Base-by-base conservation (phyloP, 2,113 vertebrate genomes). In the Heptranchias perlo region DNA sequence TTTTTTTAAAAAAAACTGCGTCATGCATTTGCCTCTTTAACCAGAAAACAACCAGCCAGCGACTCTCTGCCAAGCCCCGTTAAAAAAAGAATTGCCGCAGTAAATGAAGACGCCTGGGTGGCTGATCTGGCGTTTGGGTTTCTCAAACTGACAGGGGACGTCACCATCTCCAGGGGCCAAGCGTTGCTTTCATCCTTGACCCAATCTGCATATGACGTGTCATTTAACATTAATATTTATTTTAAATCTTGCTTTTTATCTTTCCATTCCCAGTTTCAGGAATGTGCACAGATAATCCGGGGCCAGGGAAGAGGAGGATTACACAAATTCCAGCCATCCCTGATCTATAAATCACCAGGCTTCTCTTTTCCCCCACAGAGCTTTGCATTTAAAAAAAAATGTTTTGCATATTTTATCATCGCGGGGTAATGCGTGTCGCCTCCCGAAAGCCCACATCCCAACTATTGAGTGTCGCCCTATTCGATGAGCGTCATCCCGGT, bases 31-130 rank as follows among this genome's bases (percentile, higher is more conserved):
- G 1, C 21, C 52, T 47, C 65, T 52, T 95, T 52, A 14, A 35
- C 23, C 10, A 95, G 23, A 67, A 95, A 69, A 35, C 54, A 91
- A 49, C 11, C 49, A 54, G 16, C 25, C 2, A 65, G 58, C 18
- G 89, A 62, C 62, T 61, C 58, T n/a, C 28, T n/a, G 52, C 62
- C n/a, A 10, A 64, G n/a, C 62, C n/a, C 92, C n/a, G 62, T 93
- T 44, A 92, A n/a, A 62, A n/a, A 39, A 4, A 18, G 3, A 13
- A 3, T 23, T 94, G 92, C 92, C 61, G 58, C 92, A 89, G 86
- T 65, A 44, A 65, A 94, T 65, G 62, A 94, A n/a, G n/a, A 94
- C 92, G 31, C 49, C 31, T 89, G 86, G 86, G 86, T 31, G 86
- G 49, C 61, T 61, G 35, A 44, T 65, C 92, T 94, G 92, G 39